Base-by-base conservation (phyloP, 2,797 vertebrate genomes). In the Phalloptychus januarius region DNA sequence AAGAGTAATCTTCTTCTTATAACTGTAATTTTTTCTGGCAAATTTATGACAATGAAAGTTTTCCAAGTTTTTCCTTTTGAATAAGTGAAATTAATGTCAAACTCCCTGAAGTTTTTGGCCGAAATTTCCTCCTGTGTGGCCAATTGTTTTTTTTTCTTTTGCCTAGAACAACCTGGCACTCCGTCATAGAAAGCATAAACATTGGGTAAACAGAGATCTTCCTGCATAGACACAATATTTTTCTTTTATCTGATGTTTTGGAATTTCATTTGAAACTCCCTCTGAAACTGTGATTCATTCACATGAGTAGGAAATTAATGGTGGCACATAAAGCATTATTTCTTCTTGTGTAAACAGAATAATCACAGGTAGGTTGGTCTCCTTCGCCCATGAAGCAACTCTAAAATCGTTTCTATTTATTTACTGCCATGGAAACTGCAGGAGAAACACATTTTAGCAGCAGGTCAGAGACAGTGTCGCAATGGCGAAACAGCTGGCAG, bases 401-500 rank as follows among this genome's bases (percentile, higher is more conserved):
- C 40, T 16, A 2, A 73, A 46, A 74, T 58, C 0, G 31, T 15
- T 28, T 36, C 12, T 78, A 33, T 76, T 77, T 80, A 65, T 70
- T 78, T 28, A 69, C 10, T 80, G 31, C 65, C 20, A 10, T 28
- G 40, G 31, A 58, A 71, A 40, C 42, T 36, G 73, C 50, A 48
- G 54, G 0, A 33, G 5, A 4, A 63, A 38, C 20, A 8, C 0
- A 45, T 54, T 76, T 52, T 56, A 31, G 33, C 3, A 72, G 58
- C 83, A 71, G 70, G 63, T 81, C 44, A 40, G 79, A 69, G 38
- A 42, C 0, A 33, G 5, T 7, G n/a, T 52, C 8, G 8, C 0
- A 8, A 75, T 8, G 63, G 42, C 3, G 46, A 79, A 86, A 83
- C 48, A 50, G 67, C 61, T 61, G 70, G 75, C 85, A 90, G 89